Evolutionary conservation across 2,797 vertebrate species (phyloP).

Genomic region (Siniperca undulata): DNA sequence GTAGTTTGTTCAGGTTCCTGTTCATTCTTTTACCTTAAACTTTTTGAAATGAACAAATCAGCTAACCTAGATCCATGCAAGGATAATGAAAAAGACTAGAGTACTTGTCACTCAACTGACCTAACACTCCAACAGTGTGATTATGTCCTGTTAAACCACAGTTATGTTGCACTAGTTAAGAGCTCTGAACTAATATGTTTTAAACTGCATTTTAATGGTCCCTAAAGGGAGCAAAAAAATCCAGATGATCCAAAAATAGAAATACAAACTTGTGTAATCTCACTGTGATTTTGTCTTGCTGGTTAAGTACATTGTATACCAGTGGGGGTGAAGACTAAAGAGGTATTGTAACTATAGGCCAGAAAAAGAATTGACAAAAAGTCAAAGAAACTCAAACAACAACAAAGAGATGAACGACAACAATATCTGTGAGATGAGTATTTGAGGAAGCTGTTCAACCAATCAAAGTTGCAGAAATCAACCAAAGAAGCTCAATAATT

Average conservation of each 20-base stretch:
- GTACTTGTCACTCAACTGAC: background rate
- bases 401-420: background rate
- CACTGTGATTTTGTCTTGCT: background rate
- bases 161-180: constrained; percentile 24
- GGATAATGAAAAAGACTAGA: background rate
- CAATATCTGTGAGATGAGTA: background rate
- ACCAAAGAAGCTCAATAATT: background rate
- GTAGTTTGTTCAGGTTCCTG: background rate
- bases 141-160: constrained; percentile 42
- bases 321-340: background rate
- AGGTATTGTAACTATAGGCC: background rate
- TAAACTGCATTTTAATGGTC: background rate
- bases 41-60: background rate
- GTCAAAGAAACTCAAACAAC: background rate
- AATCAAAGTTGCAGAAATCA: background rate
- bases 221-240: background rate
- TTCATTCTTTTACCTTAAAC: background rate
- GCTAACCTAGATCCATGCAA: background rate
- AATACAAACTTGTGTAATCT: constrained; percentile 1
- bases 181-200: background rate
- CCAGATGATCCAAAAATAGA: background rate
- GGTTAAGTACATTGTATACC: background rate
- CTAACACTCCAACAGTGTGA: constrained; percentile 5
- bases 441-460: background rate
- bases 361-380: background rate